These are phyloP conservation scores for Crambe crambe DNA, from an alignment of 37 sponge, comb jelly and placozoan species.

Conservation along the genomic window DNA sequence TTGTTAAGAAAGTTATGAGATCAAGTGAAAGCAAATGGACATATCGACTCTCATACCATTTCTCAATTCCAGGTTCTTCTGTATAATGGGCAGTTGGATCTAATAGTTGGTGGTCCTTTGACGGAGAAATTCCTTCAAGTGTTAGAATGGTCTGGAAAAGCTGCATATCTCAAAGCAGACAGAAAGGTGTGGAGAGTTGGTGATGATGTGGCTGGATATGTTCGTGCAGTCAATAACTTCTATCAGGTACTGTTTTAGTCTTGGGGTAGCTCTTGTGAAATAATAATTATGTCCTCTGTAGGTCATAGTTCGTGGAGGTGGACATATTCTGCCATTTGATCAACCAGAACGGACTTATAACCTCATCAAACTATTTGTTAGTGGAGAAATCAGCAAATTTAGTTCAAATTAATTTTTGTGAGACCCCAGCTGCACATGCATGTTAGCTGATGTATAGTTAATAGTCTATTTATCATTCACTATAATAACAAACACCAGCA, in stretches of 20 bases:
- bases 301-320: conserved; percentile 78
- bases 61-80: conserved; percentile 62
- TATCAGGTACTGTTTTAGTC: conserved; percentile 41
- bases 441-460: not conserved
- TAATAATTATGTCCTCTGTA: conserved; percentile 7
- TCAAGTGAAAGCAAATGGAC: too few species aligned
- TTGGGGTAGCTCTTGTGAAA: not conserved
- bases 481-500: too few species aligned
- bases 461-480: not conserved
- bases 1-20: too few species aligned
- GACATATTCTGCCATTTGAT: conserved; percentile 89
- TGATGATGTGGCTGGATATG: conserved; percentile 85
- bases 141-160: conserved; percentile 77
- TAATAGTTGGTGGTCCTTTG: conserved; percentile 86
- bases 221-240: conserved; percentile 63
- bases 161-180: conserved; percentile 50
- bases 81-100: conserved; percentile 90
- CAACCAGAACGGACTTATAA: conserved; percentile 80
- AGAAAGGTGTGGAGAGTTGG: conserved; percentile 68
- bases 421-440: too few species aligned
- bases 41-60: too few species aligned
- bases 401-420: conserved; percentile 8
- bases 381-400: not conserved
- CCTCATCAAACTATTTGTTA: conserved; percentile 67
- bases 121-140: conserved; percentile 63